These are phyloP conservation scores for Xanthia icteritia DNA, from an alignment of 2,888 invertebrate species.

Conservation along the genomic window DNA sequence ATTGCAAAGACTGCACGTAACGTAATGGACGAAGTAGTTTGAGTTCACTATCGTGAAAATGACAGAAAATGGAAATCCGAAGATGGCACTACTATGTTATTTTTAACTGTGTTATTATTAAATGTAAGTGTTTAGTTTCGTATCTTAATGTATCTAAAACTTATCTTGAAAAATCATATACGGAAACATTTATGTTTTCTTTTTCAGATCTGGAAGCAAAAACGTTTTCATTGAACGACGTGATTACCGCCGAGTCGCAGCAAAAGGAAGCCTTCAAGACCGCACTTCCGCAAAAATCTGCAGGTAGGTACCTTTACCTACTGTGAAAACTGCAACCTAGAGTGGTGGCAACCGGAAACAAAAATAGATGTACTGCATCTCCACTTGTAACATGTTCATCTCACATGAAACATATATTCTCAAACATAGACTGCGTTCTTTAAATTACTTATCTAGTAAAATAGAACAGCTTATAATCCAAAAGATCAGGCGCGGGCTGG, in stretches of 20 bases:
- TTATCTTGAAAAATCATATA: not conserved
- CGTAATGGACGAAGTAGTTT: conserved; percentile 61
- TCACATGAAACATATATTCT: no score
- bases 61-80: conserved; percentile 85
- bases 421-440: no score
- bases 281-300: conserved; percentile 64
- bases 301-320: conserved; percentile 63
- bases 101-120: conserved; percentile 77
- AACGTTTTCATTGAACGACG: conserved; percentile 83
- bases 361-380: not conserved
- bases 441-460: no score
- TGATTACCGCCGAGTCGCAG: conserved; percentile 79
- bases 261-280: conserved; percentile 65
- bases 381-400: not conserved
- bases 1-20: conserved; percentile 64
- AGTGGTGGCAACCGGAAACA: not conserved
- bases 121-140: conserved; percentile 68
- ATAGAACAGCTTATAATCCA: not conserved
- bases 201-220: conserved; percentile 79
- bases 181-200: conserved; percentile 5
- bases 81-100: conserved; percentile 75
- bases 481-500: not conserved
- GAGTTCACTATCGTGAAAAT: conserved; percentile 75
- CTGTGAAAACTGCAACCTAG: conserved; percentile 1
- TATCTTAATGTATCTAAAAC: no score